phyloP scores from a whole-genome alignment of 2,888 invertebrate genomes.

The Carcina quercana region DNA sequence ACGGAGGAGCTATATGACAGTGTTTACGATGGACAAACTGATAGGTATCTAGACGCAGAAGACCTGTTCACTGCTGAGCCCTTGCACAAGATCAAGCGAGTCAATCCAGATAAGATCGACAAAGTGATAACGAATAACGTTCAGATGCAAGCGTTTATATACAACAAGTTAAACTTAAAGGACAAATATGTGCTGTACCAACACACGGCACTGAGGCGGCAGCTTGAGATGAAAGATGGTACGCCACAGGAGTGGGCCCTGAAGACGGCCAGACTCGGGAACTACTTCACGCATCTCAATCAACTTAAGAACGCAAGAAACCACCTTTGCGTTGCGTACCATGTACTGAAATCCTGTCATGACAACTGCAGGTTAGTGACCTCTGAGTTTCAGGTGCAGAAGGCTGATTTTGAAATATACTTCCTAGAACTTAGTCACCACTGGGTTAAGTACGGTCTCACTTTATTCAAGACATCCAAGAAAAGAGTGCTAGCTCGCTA shows the following conservation, averaged over 20 bases:
- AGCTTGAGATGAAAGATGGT: conserved; percentile 71
- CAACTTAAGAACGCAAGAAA: conserved; percentile 72
- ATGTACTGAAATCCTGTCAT: conserved; percentile 72
- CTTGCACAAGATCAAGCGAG: conserved; percentile 38
- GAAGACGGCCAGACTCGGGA: conserved; percentile 68
- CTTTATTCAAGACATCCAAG: conserved; percentile 72
- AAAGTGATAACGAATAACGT: conserved; percentile 76
- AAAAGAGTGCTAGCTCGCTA: conserved; percentile 54
- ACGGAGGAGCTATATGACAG: conserved; percentile 61
- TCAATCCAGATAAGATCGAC: conserved; percentile 67
- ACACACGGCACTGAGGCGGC: conserved; percentile 71
- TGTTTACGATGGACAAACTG: conserved; percentile 38
- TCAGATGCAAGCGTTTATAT: conserved; percentile 76
- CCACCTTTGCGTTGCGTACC: conserved; percentile 77
- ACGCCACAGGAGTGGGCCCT: conserved; percentile 75
- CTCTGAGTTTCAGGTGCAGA: conserved; percentile 52
- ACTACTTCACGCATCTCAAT: conserved; percentile 62
- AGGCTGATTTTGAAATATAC: conserved; percentile 56
- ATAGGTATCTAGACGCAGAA: conserved; percentile 63
- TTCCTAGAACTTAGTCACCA: conserved; percentile 71
- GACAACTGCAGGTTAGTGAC: conserved; percentile 63
- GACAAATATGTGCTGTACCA: conserved; percentile 70
- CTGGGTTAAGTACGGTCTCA: conserved; percentile 76
- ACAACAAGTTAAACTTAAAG: conserved; percentile 69
- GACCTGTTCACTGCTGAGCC: conserved; percentile 63